Conservation (phyloP, 2,888 invertebrate species). For the Dioctria rufipes region DNA sequence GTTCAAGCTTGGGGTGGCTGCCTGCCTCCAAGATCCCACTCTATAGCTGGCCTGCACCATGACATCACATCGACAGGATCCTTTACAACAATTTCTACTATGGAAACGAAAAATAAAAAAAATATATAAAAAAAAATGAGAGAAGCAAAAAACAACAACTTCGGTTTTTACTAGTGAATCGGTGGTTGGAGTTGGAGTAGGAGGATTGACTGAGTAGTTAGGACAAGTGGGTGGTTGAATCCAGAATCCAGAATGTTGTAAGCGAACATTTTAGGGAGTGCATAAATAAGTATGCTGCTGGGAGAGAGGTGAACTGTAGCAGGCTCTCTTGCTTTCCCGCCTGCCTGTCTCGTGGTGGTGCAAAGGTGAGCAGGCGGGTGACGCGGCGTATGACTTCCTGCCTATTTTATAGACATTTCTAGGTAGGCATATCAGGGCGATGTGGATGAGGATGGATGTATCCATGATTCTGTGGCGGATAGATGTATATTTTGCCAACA, state of each 20-base stretch:
- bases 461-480: slow-evolving; percentile 43
- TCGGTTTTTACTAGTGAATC: slow-evolving; percentile 12
- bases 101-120: slow-evolving; percentile 26
- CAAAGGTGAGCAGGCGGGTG: slow-evolving; percentile 41
- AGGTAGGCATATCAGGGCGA: slow-evolving; percentile 25
- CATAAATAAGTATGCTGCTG: slow-evolving; percentile 44
- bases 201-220: not conserved
- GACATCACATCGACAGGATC: slow-evolving; percentile 41
- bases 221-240: not conserved
- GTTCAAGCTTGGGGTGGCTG: slow-evolving; percentile 30
- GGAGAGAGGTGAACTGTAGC: not conserved
- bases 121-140: not conserved
- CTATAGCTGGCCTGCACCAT: not conserved
- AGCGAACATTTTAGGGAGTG: slow-evolving; percentile 46
- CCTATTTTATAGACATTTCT: slow-evolving; percentile 32
- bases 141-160: slow-evolving; percentile 26
- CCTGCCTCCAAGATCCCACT: not conserved
- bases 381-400: slow-evolving; percentile 15
- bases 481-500: slow-evolving; percentile 44
- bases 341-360: not conserved
- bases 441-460: slow-evolving; percentile 24
- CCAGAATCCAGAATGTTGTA: not conserved
- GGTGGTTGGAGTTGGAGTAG: not conserved
- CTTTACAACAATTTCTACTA: slow-evolving; percentile 49
- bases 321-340: not conserved